Conservation (phyloP, 2,888 invertebrate species). For the Limnephilus marmoratus region DNA sequence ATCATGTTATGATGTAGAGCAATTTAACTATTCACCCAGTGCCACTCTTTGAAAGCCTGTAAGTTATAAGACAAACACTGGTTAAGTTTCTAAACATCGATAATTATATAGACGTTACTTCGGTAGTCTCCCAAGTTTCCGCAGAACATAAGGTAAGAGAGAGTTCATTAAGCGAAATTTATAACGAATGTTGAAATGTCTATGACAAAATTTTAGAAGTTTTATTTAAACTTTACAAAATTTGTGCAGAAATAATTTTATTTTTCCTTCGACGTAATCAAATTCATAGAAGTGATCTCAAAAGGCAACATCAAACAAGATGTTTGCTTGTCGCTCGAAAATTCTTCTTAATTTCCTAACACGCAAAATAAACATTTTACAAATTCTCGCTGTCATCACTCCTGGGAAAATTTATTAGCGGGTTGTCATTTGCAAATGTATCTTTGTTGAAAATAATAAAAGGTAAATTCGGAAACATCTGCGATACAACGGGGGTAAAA, state of each 20-base stretch:
- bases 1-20: constrained; percentile 5
- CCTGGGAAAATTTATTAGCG: not conserved
- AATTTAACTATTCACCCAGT: not conserved
- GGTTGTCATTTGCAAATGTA: not conserved
- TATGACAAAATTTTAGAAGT: not conserved
- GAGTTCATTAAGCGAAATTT: not conserved
- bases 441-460: not conserved
- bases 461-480: not conserved
- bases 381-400: not conserved
- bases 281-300: not conserved
- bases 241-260: not conserved
- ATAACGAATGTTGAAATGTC: not conserved
- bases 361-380: not conserved
- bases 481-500: not conserved
- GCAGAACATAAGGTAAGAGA: not conserved
- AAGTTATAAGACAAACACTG: constrained; percentile 35
- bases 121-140: not conserved
- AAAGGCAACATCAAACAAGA: not conserved
- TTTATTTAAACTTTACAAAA: not conserved
- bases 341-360: too few species aligned
- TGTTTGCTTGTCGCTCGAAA: too few species aligned
- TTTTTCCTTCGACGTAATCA: not conserved
- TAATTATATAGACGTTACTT: not conserved
- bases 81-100: constrained; percentile 30
- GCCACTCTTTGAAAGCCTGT: not conserved